phyloP scores from a whole-genome alignment of 2,797 vertebrate genomes.

The Acomys russatus region DNA sequence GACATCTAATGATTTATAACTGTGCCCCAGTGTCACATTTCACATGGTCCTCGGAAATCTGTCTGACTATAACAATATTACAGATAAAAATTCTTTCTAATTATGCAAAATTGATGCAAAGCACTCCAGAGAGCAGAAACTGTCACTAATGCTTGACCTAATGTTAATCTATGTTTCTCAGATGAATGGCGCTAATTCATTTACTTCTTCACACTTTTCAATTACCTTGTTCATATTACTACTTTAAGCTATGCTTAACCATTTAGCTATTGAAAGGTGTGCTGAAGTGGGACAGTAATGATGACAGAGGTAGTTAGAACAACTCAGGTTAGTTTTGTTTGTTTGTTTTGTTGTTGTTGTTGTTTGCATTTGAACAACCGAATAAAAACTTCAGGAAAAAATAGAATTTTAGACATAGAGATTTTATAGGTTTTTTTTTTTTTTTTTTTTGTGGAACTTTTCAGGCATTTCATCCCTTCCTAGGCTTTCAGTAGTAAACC shows the following conservation, averaged over 20 bases:
- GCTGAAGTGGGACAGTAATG: not conserved
- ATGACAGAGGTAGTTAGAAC: not conserved
- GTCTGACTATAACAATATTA: conserved; percentile 65
- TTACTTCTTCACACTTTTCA: conserved; percentile 32
- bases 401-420: not conserved
- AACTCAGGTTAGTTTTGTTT: not conserved
- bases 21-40: not conserved
- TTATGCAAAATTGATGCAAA: conserved; percentile 32
- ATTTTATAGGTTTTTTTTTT: not conserved
- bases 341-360: not conserved
- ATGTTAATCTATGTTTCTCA: conserved; percentile 35
- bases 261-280: not conserved
- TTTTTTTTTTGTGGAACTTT: not conserved
- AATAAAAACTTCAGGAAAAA: conserved; percentile 7
- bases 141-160: conserved; percentile 47
- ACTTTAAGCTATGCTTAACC: not conserved
- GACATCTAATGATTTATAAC: not conserved
- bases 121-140: conserved; percentile 53
- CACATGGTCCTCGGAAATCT: conserved; percentile 53
- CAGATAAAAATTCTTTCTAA: conserved; percentile 32
- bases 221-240: conserved; percentile 29
- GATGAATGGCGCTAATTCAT: conserved; percentile 27
- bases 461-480: not conserved
- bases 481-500: not conserved
- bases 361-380: not conserved